These are phyloP conservation scores for Gasteruption jaculator DNA, from an alignment of 2,888 invertebrate genomes.

Conservation along the genomic window DNA sequence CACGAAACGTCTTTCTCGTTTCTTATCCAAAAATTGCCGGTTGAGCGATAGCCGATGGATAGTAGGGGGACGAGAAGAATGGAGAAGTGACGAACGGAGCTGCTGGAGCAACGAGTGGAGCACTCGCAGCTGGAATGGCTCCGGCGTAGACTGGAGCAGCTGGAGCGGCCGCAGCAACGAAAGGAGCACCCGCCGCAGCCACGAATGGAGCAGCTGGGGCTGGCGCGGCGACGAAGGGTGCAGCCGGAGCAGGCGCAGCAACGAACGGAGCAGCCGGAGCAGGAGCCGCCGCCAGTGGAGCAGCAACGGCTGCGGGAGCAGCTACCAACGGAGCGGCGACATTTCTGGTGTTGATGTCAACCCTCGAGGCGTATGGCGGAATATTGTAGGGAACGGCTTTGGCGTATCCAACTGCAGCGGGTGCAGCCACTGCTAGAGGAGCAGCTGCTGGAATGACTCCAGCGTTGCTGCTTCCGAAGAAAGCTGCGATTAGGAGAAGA, in stretches of 20 bases:
- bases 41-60: no score
- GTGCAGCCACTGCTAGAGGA: slow-evolving; percentile 53
- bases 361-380: slow-evolving; percentile 61
- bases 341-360: slow-evolving; percentile 55
- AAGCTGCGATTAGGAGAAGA: no score
- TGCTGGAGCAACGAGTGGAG: slow-evolving; percentile 43
- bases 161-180: slow-evolving; percentile 46
- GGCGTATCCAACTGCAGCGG: slow-evolving; percentile 58
- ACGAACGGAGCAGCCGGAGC: slow-evolving; percentile 25
- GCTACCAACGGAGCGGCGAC: slow-evolving; percentile 48
- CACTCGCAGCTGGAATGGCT: slow-evolving; percentile 31
- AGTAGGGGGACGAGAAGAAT: slow-evolving; percentile 43
- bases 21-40: no score
- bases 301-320: slow-evolving; percentile 48
- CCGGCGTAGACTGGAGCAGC: slow-evolving; percentile 41
- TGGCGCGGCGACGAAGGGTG: slow-evolving; percentile 46
- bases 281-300: slow-evolving; percentile 35
- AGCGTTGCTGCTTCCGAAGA: slow-evolving; percentile 46
- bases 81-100: slow-evolving; percentile 45
- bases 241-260: slow-evolving; percentile 40
- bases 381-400: slow-evolving; percentile 62
- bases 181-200: slow-evolving; percentile 35
- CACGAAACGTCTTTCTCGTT: slow-evolving; percentile 27
- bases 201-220: slow-evolving; percentile 35
- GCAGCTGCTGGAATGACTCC: slow-evolving; percentile 47